phyloP scores from a whole-genome alignment of 2,113 vertebrate genomes.

The Spermophilus dauricus region DNA sequence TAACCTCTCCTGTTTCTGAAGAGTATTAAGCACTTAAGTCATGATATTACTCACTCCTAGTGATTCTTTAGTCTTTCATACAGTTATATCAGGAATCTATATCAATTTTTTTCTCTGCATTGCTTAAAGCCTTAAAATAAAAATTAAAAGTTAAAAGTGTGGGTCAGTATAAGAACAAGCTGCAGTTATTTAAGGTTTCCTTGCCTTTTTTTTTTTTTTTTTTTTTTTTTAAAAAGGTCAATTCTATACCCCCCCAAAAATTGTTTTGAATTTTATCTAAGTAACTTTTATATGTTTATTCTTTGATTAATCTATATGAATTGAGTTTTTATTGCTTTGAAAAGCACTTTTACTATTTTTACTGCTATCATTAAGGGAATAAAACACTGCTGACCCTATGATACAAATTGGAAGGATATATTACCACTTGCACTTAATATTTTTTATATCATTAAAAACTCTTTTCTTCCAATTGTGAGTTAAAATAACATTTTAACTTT shows the following conservation, averaged over 20 bases:
- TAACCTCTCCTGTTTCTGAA: background rate
- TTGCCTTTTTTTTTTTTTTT: background rate
- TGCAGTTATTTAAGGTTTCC: background rate
- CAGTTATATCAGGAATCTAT: background rate
- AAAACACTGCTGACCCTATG: background rate
- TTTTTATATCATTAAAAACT: background rate
- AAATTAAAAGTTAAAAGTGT: background rate
- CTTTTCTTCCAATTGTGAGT: background rate
- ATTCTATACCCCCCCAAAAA: background rate
- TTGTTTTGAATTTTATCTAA: background rate
- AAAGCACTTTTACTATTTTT: background rate
- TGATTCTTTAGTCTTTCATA: constrained; percentile 32
- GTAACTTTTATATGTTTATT: background rate
- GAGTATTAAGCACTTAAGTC: constrained; percentile 22
- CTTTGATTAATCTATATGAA: background rate
- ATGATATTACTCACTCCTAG: background rate
- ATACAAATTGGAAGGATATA: background rate
- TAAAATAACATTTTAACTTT: background rate
- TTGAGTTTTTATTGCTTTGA: background rate
- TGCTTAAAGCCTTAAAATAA: background rate
- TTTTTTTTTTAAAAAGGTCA: background rate
- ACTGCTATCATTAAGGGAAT: background rate
- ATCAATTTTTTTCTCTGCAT: constrained; percentile 3
- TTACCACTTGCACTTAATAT: background rate
- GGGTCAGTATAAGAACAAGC: background rate